These are phyloP conservation scores for Whitmania pigra DNA, from an alignment of 1,140 invertebrate genomes.

Conservation along the genomic window DNA sequence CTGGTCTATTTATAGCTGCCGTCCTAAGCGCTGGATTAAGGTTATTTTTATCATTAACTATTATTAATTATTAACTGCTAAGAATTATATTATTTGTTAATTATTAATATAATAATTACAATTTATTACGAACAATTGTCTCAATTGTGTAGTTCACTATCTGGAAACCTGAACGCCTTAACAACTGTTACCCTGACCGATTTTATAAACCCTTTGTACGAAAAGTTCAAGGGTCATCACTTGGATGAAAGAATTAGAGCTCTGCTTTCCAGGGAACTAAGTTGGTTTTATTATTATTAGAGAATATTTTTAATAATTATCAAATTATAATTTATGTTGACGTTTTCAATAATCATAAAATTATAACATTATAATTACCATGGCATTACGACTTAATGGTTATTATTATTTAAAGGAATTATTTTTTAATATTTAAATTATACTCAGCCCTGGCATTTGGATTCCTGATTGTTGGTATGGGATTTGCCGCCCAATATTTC, in stretches of 20 bases:
- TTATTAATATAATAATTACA: background rate
- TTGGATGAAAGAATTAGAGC: conserved; percentile 57
- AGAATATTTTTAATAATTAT: background rate
- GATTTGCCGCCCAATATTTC: conserved; percentile 31
- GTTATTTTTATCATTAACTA: conserved; percentile 34
- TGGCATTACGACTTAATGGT: too few relatives aligned
- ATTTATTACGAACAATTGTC: conserved; percentile 6
- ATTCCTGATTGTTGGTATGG: conserved; percentile 31
- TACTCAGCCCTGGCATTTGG: conserved; percentile 30
- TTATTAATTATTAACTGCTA: too few relatives aligned
- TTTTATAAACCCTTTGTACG: conserved; percentile 51
- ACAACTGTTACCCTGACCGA: conserved; percentile 78
- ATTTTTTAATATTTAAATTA: background rate
- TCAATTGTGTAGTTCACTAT: conserved; percentile 62
- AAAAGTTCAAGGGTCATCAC: conserved; percentile 50
- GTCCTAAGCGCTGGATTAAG: conserved; percentile 69
- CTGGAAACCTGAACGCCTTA: conserved; percentile 74
- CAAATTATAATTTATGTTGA: background rate
- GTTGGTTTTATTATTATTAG: background rate
- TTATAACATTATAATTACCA: too few relatives aligned
- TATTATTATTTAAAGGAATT: background rate
- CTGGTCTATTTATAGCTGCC: conserved; percentile 76
- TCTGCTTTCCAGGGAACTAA: conserved; percentile 52
- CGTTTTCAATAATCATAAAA: too few relatives aligned
- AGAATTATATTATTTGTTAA: too few relatives aligned